Base-by-base conservation (phyloP, 2,113 vertebrate genomes). In the Puffinus mauretanicus region DNA sequence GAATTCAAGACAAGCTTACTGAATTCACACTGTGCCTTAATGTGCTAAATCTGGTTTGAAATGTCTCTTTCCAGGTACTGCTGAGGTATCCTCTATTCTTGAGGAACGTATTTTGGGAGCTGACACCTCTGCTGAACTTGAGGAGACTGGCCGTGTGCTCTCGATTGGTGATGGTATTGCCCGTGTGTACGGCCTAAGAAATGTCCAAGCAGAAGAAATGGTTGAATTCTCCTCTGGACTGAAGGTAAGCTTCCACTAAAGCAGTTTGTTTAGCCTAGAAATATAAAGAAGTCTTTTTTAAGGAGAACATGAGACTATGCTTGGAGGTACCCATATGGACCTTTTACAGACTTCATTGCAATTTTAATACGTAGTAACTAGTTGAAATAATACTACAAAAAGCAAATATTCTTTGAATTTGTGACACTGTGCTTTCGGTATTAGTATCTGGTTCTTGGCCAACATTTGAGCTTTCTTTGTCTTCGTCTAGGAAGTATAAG, bases 181-280 rank as follows among this genome's bases (percentile, higher is more conserved):
- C 95, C 98, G 99, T 78, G 99, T 99, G 7, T 99, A 99, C 0
- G 99, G 99, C 5, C 98, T 99, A 32, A 99, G 99, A 88, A 99
- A 99, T 86, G 99, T 99, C 84, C 99, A 99, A 97, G 99, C 99
- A 38, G 99, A 99, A 93, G 99, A 99, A 98, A 99, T 99, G 99
- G 99, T 99, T 96, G 99, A 99, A 27, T 99, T 99, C 97, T 99
- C 99, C 47, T 99, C 99, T 82, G 99, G 99, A 11, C 97, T 99
- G 72, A 99, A 99, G 98, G 99, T 99, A 94, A 88, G 38, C 75
- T 73, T 34, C 21, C 42, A 20, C 11, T 80, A 10, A 18, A 76
- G n/a, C 16, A 8, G 24, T 30, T 67, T 16, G 4, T 49, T 34
- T 29, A 60, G 9, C 27, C 0, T 32, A 26, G 19, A 70, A 32